phyloP scores from a whole-genome alignment of 2,113 vertebrate species.

The Herpetotheres cachinnans region DNA sequence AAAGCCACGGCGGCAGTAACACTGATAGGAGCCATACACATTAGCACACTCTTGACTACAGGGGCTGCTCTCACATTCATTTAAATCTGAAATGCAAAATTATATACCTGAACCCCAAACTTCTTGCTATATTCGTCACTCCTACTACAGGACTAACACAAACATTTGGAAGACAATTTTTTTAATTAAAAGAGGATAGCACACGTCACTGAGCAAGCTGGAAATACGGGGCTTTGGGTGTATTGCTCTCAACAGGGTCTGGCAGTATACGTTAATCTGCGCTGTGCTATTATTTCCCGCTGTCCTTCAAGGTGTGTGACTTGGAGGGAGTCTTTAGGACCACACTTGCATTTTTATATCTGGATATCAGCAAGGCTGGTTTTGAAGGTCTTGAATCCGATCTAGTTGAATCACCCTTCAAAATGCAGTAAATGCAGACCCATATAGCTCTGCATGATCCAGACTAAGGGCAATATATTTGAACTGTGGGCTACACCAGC shows the following conservation, averaged over 20 bases:
- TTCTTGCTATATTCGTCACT: background rate
- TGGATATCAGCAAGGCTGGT: background rate
- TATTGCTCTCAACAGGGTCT: background rate
- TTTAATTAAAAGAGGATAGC: background rate
- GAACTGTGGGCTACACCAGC: background rate
- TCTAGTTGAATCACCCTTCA: background rate
- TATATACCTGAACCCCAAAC: background rate
- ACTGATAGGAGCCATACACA: conserved; percentile 96
- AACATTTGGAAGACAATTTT: background rate
- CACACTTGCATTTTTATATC: background rate
- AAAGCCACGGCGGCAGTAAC: conserved; percentile 95
- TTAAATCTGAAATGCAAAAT: conserved; percentile 76
- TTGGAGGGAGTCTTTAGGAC: background rate
- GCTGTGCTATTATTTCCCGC: background rate
- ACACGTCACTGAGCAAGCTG: background rate
- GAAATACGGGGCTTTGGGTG: background rate
- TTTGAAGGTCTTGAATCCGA: background rate
- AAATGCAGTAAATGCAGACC: background rate
- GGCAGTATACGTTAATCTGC: background rate
- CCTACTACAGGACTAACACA: background rate
- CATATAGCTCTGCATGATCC: background rate
- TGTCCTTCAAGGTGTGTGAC: background rate
- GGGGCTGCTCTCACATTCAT: conserved; percentile 88
- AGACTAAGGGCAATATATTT: background rate
- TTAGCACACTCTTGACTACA: conserved; percentile 97